Evolutionary conservation across 1,140 invertebrate species (phyloP), one percentile per base, ranked within the genome.

Genomic region (Coptotermes formosanus): DNA sequence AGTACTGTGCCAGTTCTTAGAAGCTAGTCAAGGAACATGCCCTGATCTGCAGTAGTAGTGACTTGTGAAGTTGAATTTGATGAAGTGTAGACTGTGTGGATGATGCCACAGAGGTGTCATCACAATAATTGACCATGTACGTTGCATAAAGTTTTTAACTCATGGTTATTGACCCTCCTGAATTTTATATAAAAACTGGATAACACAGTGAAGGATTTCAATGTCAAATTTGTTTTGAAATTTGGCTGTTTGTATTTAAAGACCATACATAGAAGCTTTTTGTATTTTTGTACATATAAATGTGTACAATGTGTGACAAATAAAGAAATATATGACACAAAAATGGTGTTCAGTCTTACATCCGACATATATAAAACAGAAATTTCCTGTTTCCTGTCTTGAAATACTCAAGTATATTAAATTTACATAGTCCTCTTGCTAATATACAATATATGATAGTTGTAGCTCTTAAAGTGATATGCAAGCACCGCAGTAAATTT

Each of bases 271-370:
- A n/a, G 21, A 64, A 64, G 59, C 59, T 64, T 64, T 64, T 64
- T 64, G 59, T 64, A 64, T 64, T 64, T 64, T 64, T 64, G 59
- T 64, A 64, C 59, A 64, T 64, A 64, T 64, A n/a, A 64, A 16
- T 64, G 21, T 64, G 59, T 64, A 64, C 12, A 19, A 64, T 64
- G 25, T 64, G 59, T 64, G 59, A 64, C 59, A 64, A 64, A 1
- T 64, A 64, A 64, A 64, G 59, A 64, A 64, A 8, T 64, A 16
- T 64, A 16, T 8, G 2, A 21, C 25, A 64, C 2, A 19, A 19
- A 16, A 48, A 64, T 64, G 2, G 1, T 59, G 55, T 59, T 14
- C 21, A 19, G 21, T 59, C 8, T 59, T 7, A 59, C 2, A 19
- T 59, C 14, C 8, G 55, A 59, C 6, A 2, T 19, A 59, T 23